Evolutionary conservation across 2,797 vertebrate species (phyloP), one percentile per base, ranked within the genome.

Genomic region (Cirrhinus molitorella): DNA sequence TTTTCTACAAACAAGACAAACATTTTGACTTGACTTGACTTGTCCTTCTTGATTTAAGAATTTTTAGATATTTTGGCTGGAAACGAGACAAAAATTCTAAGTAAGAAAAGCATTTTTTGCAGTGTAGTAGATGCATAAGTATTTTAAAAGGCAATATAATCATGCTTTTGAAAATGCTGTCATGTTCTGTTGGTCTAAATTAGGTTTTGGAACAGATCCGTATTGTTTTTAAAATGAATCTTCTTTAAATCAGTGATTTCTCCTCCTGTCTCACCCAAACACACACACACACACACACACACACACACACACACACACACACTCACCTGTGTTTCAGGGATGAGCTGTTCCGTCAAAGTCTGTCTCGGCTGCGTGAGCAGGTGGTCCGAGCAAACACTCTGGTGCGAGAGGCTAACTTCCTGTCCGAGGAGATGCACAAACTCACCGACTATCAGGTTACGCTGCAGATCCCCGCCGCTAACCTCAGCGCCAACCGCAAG

Each of bases 401-500:
- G 90, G 97, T 99, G 91, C 95, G 97, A 94, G 98, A 99, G 91
- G 96, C 98, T 76, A 99, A 98, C 94, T 98, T 99, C 91, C 91
- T 99, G 88, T 95, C 97, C 0, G 98, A 99, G 93, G 98, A 99
- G 92, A 98, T 99, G 97, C 95, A 81, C 88, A 99, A 96, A 47
- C 94, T 96, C 86, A 99, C 98, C 0, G 98, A 99, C 93, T 99
- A 98, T 92, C 97, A 99, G 93, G 97, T 99, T 91, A 99, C 98
- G 1, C 96, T 99, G 87, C 98, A 99, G 94, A 99, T 99, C 85
- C 98, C 97, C 25, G 97, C 98, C 11, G 94, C 97, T 87, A 99
- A 99, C 93, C 97, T 99, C 91, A 99, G 98, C 79, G 97, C 98
- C 89, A 99, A 99, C 88, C 97, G 96, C 88, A 99, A 99, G 97